These are phyloP conservation scores for Fabriciana adippe DNA, from an alignment of 2,888 invertebrate species.

Conservation along the genomic window DNA sequence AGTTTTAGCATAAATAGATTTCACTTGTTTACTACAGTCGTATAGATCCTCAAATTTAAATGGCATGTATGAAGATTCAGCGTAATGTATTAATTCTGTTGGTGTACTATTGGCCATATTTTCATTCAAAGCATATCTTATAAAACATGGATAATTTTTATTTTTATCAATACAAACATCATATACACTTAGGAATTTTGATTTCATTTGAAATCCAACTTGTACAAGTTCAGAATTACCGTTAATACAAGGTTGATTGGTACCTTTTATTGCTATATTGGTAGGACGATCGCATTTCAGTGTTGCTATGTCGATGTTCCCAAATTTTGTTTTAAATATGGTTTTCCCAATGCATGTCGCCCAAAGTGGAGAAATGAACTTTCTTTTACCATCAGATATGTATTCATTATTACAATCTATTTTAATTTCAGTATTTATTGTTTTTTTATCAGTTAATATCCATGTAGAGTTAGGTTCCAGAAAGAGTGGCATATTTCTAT, in stretches of 20 bases:
- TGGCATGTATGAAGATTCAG: not conserved
- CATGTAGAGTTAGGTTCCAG: not conserved
- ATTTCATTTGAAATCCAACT: not conserved
- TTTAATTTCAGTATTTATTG: not conserved
- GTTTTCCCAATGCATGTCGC: constrained; percentile 7
- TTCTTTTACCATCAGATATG: not conserved
- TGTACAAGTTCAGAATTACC: not conserved
- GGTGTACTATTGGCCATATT: not conserved
- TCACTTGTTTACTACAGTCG: not conserved
- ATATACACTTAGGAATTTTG: not conserved
- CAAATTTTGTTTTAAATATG: constrained; percentile 3
- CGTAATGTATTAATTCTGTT: not conserved
- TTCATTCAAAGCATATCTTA: not conserved
- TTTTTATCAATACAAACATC: constrained; percentile 1
- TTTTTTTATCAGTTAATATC: not conserved
- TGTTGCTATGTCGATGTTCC: constrained; percentile 6
- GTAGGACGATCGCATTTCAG: not conserved
- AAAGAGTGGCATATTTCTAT: constrained; percentile 15
- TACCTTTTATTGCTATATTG: not conserved
- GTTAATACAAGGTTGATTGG: not conserved
- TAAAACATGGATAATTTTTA: constrained; percentile 1
- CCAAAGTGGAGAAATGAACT: not conserved
- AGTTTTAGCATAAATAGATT: constrained; percentile 32
- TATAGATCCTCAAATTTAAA: not conserved
- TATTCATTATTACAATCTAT: not conserved